Evolutionary conservation across 2,888 invertebrate genomes (phyloP).

Genomic region (Fissipunctia ypsillon): DNA sequence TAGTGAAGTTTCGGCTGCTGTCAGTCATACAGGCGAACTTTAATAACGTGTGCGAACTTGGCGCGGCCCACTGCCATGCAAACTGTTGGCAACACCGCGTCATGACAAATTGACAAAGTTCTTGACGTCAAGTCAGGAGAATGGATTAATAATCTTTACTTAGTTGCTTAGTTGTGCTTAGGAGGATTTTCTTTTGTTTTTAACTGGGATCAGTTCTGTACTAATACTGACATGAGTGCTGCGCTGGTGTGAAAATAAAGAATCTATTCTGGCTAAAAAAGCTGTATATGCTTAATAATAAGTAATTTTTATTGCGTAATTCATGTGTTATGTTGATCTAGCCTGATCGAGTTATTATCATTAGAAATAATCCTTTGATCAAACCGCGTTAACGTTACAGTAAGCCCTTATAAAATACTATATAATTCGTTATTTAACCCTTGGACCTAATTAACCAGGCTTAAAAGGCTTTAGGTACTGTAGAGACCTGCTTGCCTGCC

Average conservation of each 20-base stretch:
- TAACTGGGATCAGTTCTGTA: background rate
- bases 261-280: background rate
- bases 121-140: conserved; percentile 32
- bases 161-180: conserved; percentile 16
- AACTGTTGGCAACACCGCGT: conserved; percentile 41
- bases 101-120: conserved; percentile 64
- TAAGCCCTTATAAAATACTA: background rate
- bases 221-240: background rate
- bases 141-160: conserved; percentile 57
- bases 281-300: background rate
- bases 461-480: background rate
- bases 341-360: background rate
- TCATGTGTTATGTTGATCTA: background rate
- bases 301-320: background rate
- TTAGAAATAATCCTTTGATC: background rate
- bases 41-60: conserved; percentile 55
- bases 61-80: conserved; percentile 30
- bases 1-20: conserved; percentile 61
- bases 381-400: background rate
- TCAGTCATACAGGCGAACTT: conserved; percentile 46
- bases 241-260: background rate
- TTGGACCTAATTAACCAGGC: too few species aligned
- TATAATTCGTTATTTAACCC: background rate
- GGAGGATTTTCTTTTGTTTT: conserved; percentile 13
- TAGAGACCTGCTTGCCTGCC: too few species aligned